Conservation (phyloP, 1,140 invertebrate genomes). For the Lamellibrachia luymesi region DNA sequence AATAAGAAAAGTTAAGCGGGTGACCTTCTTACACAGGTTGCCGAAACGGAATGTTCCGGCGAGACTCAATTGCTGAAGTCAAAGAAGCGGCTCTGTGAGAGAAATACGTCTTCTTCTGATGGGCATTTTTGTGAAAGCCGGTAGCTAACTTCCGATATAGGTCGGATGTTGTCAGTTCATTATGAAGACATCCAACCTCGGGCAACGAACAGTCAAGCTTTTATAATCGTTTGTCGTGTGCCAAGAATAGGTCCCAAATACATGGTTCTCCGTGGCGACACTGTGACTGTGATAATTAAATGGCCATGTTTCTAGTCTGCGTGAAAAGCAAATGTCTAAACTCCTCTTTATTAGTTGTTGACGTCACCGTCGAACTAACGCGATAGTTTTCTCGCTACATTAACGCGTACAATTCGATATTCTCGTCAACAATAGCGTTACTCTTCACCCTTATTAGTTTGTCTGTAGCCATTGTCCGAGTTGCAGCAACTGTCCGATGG, state of each 20-base stretch:
- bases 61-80: not conserved
- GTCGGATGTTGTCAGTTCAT: not conserved
- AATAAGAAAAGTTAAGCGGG: not conserved
- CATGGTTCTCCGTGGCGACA: not conserved
- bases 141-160: not conserved
- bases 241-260: not conserved
- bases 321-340: not conserved
- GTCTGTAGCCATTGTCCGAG: not conserved
- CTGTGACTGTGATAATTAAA: not conserved
- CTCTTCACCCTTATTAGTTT: not conserved
- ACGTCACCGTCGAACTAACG: not conserved
- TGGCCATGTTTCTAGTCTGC: not conserved
- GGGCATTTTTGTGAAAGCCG: not conserved
- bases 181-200: not conserved
- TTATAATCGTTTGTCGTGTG: not conserved
- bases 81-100: not conserved
- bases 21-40: not conserved
- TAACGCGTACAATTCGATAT: not conserved
- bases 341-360: not conserved
- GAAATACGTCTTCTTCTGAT: not conserved
- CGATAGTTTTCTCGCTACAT: not conserved
- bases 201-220: not conserved
- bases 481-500: not conserved
- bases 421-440: not conserved
- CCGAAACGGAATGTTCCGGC: not conserved